These are phyloP conservation scores for Macquaria ambigua DNA, from an alignment of 2,113 vertebrate genomes.

Conservation along the genomic window DNA sequence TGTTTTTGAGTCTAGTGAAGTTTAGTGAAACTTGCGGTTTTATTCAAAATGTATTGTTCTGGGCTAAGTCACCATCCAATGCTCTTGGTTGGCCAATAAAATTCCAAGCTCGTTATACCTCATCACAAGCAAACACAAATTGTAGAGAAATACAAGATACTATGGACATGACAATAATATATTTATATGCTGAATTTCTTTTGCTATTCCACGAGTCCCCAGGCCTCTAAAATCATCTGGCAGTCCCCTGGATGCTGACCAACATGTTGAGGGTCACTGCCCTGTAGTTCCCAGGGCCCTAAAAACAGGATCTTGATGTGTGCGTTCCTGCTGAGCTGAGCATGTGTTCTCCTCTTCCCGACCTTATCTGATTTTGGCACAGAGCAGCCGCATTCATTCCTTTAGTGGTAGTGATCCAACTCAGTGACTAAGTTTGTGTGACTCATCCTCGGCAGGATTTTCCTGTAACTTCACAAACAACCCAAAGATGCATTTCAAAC, in stretches of 20 bases:
- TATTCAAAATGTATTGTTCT: background rate
- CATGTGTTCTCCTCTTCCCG: background rate
- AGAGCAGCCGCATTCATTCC: background rate
- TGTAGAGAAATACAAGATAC: too few species aligned
- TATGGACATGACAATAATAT: background rate
- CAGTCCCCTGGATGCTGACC: background rate
- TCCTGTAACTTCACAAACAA: background rate
- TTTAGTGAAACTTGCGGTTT: background rate
- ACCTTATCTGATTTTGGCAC: background rate
- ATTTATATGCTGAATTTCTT: too few species aligned
- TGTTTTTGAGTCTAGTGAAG: background rate
- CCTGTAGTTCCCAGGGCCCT: background rate
- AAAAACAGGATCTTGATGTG: background rate
- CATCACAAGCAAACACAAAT: background rate
- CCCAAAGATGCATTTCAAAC: background rate
- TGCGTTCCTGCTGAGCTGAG: background rate
- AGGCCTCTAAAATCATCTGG: background rate
- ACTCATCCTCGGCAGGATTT: conserved; percentile 8
- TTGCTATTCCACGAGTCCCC: background rate
- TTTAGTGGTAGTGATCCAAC: conserved; percentile 12
- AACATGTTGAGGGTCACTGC: background rate
- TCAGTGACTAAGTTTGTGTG: background rate
- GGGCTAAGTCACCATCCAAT: background rate
- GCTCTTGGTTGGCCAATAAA: background rate
- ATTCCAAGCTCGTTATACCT: background rate